Evolutionary conservation across 2,888 invertebrate genomes (phyloP), one percentile per base, ranked within the genome.

Genomic region (Halictus quadricinctus): DNA sequence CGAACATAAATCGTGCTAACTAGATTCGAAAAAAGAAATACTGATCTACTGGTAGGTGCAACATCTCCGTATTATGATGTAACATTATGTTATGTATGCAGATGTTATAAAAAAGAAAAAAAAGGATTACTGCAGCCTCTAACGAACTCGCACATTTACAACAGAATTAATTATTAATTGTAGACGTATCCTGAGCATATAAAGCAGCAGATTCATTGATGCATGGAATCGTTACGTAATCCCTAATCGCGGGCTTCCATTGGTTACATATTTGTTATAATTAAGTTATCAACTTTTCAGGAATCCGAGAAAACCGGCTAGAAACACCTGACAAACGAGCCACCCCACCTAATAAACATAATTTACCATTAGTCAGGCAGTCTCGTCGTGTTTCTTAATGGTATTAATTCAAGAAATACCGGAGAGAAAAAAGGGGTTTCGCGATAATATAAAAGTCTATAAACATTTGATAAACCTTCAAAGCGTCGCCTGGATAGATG

Each of bases 341-440:
- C 21, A 43, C 36, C 69, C 69, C 69, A 69, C 21, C 69, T 41
- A n/a, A 69, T 36, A 69, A 69, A 41, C 69, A 69, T 41, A 69
- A 69, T 41, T 36, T 41, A 43, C n/a, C 41, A 69, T 69, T 69
- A 41, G 12, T n/a, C 69, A 36, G 10, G 21, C 69, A 69, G 12
- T 41, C 21, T 66, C 21, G 8, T 1, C 21, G 69, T 21, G 69
- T 69, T 69, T 69, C n/a, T 21, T 72, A 72, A 72, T 25, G 18
- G 50, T 7, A 18, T 29, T 18, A 48, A 29, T 72, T 21, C 66
- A 7, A 66, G 36, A 18, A 36, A 48, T 15, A 29, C 60, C 29
- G 29, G 29, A 10, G 25, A 21, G 48, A 29, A n/a, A 54, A 48
- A 72, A 72, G 29, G 0, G 4, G 18, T 4, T 36, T 72, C 50